Evolutionary conservation across 1,140 invertebrate genomes (phyloP).

Genomic region (Brachionus manjavacas): DNA sequence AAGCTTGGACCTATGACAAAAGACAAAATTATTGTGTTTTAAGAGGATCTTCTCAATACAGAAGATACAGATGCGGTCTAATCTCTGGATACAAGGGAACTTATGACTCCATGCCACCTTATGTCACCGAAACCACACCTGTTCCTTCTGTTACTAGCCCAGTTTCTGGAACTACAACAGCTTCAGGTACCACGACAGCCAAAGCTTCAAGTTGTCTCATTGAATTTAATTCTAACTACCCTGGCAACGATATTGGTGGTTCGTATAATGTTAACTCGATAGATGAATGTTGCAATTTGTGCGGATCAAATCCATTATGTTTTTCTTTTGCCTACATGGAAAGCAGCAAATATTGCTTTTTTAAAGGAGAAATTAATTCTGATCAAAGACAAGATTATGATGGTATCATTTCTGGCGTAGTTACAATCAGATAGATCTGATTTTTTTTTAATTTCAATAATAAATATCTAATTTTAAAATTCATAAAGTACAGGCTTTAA

Average conservation of each 20-base stretch:
- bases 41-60: neutral
- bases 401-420: constrained; percentile 19
- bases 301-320: constrained; percentile 13
- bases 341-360: constrained; percentile 6
- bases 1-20: neutral
- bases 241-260: constrained; percentile 27
- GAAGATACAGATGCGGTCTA: neutral
- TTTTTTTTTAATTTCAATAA: neutral
- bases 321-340: constrained; percentile 7
- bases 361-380: neutral
- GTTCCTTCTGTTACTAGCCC: neutral
- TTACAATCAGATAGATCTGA: neutral
- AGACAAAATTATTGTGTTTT: neutral
- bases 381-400: neutral
- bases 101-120: neutral
- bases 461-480: neutral
- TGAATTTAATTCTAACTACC: constrained; percentile 12
- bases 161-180: neutral
- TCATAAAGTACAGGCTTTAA: neutral
- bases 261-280: neutral
- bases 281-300: constrained; percentile 34
- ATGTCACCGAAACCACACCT: neutral
- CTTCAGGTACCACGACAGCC: neutral
- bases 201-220: constrained; percentile 2
- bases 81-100: constrained; percentile 1